Conservation (phyloP, 2,113 vertebrate genomes). For the Pollimyrus isidori region DNA sequence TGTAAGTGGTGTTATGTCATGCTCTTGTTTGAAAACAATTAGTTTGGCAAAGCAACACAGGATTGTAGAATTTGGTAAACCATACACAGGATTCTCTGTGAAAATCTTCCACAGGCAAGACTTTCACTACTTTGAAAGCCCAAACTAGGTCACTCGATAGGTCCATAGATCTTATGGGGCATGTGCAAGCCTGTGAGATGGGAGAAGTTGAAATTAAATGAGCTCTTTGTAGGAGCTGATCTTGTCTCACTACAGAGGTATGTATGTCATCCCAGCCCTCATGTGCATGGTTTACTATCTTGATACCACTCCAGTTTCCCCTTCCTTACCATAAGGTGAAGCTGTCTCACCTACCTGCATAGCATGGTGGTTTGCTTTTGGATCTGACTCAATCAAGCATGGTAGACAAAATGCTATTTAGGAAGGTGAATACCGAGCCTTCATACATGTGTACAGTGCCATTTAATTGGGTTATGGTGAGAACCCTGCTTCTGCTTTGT, state of each 20-base stretch:
- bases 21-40: neutral
- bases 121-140: neutral
- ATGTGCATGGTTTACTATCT: constrained; percentile 21
- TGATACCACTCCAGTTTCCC: neutral
- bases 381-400: constrained; percentile 1
- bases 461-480: neutral
- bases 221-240: constrained; percentile 8
- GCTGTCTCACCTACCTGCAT: neutral
- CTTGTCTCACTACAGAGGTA: constrained; percentile 33
- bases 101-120: neutral
- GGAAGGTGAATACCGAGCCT: neutral
- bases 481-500: neutral
- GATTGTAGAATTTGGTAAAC: neutral
- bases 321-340: constrained; percentile 7
- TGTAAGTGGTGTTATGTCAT: neutral
- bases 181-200: constrained; percentile 1
- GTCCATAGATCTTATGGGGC: neutral
- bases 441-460: neutral
- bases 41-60: neutral
- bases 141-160: neutral
- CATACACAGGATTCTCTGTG: neutral
- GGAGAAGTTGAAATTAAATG: constrained; percentile 25
- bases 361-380: constrained; percentile 23
- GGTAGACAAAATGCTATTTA: neutral
- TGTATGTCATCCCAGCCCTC: constrained; percentile 29